These are phyloP conservation scores for Papilio glaucus DNA, from an alignment of 1,140 invertebrate species.

Conservation along the genomic window DNA sequence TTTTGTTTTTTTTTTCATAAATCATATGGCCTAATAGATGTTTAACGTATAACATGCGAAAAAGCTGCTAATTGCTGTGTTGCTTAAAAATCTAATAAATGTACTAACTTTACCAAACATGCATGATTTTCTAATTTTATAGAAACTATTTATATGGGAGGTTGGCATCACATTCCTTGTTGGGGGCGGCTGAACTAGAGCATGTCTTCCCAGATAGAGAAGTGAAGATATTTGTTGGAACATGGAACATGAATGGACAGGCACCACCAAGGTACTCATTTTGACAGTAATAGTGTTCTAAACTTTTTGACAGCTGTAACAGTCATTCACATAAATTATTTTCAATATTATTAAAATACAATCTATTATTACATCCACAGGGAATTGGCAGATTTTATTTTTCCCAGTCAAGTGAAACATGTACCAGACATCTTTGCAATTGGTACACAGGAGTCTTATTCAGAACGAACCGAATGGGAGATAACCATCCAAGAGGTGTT, in stretches of 20 bases:
- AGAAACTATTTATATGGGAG: conserved; percentile 92
- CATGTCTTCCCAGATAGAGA: conserved; percentile 93
- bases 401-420: conserved; percentile 92
- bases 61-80: not conserved
- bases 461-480: conserved; percentile 95
- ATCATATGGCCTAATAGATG: not conserved
- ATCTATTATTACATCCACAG: conserved; percentile 65
- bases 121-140: conserved; percentile 42
- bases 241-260: conserved; percentile 98
- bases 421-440: conserved; percentile 96
- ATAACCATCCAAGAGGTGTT: conserved; percentile 95
- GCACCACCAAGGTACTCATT: conserved; percentile 86
- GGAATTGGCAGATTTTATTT: conserved; percentile 93
- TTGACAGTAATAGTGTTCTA: conserved; percentile 25
- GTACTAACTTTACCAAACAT: not conserved
- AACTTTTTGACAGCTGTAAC: no score
- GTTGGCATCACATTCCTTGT: conserved; percentile 89
- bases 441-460: conserved; percentile 95
- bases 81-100: conserved; percentile 12
- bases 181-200: conserved; percentile 92
- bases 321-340: no score
- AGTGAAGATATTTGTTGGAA: conserved; percentile 94
- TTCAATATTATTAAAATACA: conserved; percentile 8
- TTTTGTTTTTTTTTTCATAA: not conserved
- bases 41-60: not conserved